Evolutionary conservation across 2,113 vertebrate genomes (phyloP).

Genomic region (Pterocles burchelli): DNA sequence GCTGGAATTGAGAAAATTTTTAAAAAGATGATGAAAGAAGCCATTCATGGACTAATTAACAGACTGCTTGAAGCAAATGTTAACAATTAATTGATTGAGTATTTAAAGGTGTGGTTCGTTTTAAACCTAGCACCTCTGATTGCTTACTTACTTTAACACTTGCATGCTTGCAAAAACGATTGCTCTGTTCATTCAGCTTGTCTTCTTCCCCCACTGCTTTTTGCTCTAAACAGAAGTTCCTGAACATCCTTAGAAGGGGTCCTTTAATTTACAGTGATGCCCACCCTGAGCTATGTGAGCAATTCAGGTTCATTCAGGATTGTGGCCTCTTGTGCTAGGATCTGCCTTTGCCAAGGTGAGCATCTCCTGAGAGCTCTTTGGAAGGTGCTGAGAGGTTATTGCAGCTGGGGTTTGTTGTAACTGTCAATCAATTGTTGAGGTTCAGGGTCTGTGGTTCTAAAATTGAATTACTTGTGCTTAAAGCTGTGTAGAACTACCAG

Average conservation of each 20-base stretch:
- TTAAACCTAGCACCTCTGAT: background rate
- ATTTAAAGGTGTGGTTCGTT: slow-evolving; percentile 29
- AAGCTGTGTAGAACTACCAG: background rate
- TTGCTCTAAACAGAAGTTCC: background rate
- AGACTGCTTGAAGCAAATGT: slow-evolving; percentile 28
- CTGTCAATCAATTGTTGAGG: background rate
- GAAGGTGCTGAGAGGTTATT: background rate
- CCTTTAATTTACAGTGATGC: background rate
- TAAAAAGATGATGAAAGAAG: slow-evolving; percentile 10
- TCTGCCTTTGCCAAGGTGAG: background rate
- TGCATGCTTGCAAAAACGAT: background rate
- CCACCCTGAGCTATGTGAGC: background rate
- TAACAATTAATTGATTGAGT: slow-evolving; percentile 14
- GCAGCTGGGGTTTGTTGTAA: background rate
- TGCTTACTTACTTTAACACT: background rate
- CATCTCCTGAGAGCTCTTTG: background rate
- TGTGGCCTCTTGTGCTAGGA: background rate
- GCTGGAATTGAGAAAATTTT: slow-evolving; percentile 14
- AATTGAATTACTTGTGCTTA: background rate
- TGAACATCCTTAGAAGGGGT: accelerated
- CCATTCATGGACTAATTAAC: slow-evolving; percentile 25
- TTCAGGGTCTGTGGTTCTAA: background rate
- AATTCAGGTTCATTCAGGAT: background rate
- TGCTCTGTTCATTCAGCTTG: background rate
- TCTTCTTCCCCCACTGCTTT: background rate